These are phyloP conservation scores for Epizoanthus illoricatus DNA, from an alignment of 92 coral and sea anemone genomes.

Conservation along the genomic window DNA sequence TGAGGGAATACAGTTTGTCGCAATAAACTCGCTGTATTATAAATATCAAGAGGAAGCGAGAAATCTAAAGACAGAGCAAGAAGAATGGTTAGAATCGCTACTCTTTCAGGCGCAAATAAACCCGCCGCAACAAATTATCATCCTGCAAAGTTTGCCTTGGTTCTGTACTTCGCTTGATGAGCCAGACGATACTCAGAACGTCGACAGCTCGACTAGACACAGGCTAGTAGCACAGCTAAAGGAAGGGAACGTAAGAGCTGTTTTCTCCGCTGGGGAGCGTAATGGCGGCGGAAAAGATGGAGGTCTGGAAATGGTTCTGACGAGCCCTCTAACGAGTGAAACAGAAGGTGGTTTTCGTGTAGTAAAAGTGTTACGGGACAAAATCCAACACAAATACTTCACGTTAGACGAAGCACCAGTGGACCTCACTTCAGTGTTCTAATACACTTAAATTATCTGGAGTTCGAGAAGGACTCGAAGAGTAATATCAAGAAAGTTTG, in stretches of 20 bases:
- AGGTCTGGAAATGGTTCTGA: constrained; percentile 62
- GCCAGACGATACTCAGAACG: constrained; percentile 50
- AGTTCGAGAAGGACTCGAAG: no score
- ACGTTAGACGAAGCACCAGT: constrained; percentile 72
- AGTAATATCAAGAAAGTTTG: no score
- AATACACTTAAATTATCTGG: neutral
- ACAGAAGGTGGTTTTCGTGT: constrained; percentile 62
- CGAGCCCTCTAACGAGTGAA: constrained; percentile 48
- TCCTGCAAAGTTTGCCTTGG: constrained; percentile 72
- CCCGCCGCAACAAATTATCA: constrained; percentile 74
- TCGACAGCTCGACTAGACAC: constrained; percentile 55
- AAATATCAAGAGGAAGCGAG: constrained; percentile 39
- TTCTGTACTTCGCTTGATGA: constrained; percentile 63
- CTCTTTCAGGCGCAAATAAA: constrained; percentile 81
- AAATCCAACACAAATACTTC: constrained; percentile 62
- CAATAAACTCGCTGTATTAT: constrained; percentile 71
- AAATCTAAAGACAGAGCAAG: constrained; percentile 62
- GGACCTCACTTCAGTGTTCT: constrained; percentile 67
- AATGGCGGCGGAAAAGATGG: constrained; percentile 59
- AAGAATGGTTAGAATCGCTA: constrained; percentile 80
- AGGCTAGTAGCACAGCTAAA: constrained; percentile 58
- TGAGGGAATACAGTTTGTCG: constrained; percentile 82
- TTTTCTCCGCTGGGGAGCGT: constrained; percentile 57
- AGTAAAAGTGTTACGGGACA: constrained; percentile 54
- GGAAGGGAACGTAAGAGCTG: constrained; percentile 69